phyloP scores from a whole-genome alignment of 2,113 vertebrate species.

The Climacteris rufus region DNA sequence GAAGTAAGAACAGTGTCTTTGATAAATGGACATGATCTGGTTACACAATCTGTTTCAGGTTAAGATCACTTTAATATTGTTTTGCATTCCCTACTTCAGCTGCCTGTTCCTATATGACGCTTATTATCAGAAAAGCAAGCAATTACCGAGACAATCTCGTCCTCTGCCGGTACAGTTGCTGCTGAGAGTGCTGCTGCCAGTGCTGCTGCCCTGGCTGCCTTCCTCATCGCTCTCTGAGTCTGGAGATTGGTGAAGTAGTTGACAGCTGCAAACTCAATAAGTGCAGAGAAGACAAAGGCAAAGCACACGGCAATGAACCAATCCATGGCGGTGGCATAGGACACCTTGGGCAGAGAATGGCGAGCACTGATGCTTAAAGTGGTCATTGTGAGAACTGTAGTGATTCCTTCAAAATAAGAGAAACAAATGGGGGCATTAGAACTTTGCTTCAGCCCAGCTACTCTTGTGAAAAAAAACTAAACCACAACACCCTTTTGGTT shows the following conservation, averaged over 20 bases:
- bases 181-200: slow-evolving; percentile 80
- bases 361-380: slow-evolving; percentile 93
- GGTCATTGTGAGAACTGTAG: slow-evolving; percentile 95
- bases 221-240: slow-evolving; percentile 81
- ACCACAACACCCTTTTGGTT: neutral
- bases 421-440: neutral
- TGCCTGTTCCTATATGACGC: slow-evolving; percentile 68
- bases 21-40: neutral
- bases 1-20: neutral
- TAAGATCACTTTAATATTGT: slow-evolving; percentile 28
- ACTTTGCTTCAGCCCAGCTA: neutral
- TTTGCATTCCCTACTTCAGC: slow-evolving; percentile 40
- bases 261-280: slow-evolving; percentile 97
- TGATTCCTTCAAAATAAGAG: slow-evolving; percentile 80
- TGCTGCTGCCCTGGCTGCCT: slow-evolving; percentile 70
- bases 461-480: neutral
- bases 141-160: slow-evolving; percentile 84
- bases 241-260: slow-evolving; percentile 97
- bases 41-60: slow-evolving; percentile 71
- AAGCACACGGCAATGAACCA: slow-evolving; percentile 98
- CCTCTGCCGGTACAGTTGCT: slow-evolving; percentile 66
- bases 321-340: slow-evolving; percentile 95
- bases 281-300: slow-evolving; percentile 94
- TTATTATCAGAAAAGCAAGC: slow-evolving; percentile 71
- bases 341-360: slow-evolving; percentile 93